phyloP scores from a whole-genome alignment of 1,140 invertebrate species.

The Andricus grossulariae region DNA sequence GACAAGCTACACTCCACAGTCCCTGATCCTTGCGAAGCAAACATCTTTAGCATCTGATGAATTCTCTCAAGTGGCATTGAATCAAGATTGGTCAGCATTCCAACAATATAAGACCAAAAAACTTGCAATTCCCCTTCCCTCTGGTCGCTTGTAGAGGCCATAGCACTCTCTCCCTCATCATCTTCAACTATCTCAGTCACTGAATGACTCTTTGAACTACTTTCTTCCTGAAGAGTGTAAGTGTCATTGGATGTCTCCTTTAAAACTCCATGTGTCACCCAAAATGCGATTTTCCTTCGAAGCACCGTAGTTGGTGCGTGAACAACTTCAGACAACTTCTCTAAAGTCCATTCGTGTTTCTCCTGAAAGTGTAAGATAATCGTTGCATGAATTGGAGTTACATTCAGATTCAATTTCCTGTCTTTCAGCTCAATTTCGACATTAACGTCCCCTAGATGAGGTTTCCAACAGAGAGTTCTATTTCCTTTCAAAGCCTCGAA shows the following conservation, averaged over 20 bases:
- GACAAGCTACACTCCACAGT: constrained; percentile 91
- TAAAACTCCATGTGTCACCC: constrained; percentile 92
- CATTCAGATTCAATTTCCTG: constrained; percentile 87
- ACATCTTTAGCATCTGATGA: constrained; percentile 98
- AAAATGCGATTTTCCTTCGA: constrained; percentile 91
- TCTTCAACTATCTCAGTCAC: constrained; percentile 86
- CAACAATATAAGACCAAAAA: constrained; percentile 97
- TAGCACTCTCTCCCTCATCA: constrained; percentile 93
- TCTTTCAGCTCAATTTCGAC: constrained; percentile 94
- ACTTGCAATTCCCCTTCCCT: constrained; percentile 95
- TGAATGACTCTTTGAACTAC: constrained; percentile 74
- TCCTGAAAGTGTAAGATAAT: constrained; percentile 96
- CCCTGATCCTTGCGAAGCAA: constrained; percentile 90
- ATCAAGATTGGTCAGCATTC: constrained; percentile 97
- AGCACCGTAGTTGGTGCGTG: constrained; percentile 89
- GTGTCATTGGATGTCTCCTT: constrained; percentile 85
- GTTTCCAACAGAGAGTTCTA: constrained; percentile 95
- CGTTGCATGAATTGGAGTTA: constrained; percentile 94
- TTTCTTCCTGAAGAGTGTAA: constrained; percentile 88
- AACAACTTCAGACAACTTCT: constrained; percentile 89
- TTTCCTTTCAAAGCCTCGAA: constrained; percentile 97
- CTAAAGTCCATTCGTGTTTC: constrained; percentile 89
- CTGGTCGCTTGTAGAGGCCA: constrained; percentile 95
- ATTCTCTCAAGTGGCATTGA: constrained; percentile 94
- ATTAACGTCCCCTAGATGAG: constrained; percentile 93